Percentiles rank a stretch among this genome's conserved stretches.
Conservation (phyloP, 1,140 invertebrate genomes). For the Asbolus verrucosus region DNA sequence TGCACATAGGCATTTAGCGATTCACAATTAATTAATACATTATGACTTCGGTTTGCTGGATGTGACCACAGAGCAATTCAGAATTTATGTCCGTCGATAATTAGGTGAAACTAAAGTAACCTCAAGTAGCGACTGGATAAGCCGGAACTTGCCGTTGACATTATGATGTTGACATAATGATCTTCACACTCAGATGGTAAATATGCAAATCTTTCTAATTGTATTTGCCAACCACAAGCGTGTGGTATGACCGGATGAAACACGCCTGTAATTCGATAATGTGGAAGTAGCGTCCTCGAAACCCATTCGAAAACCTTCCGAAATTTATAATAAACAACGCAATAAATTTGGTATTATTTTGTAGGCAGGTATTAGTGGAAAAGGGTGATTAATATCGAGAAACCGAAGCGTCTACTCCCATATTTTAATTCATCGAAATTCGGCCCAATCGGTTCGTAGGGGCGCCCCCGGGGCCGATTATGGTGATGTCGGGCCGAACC, state of each 20-base stretch:
- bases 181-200: conserved; percentile 1
- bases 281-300: background rate
- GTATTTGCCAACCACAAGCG: background rate
- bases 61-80: too few relatives aligned
- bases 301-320: background rate
- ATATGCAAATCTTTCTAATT: conserved; percentile 32
- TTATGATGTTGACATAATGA: background rate
- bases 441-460: conserved; percentile 17
- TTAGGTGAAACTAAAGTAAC: background rate
- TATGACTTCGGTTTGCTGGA: too few relatives aligned
- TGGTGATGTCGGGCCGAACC: conserved; percentile 22
- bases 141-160: conserved; percentile 20
- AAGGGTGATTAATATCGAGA: conserved; percentile 4
- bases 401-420: conserved; percentile 3
- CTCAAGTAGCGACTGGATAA: background rate
- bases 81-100: background rate
- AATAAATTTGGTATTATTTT: conserved; percentile 19
- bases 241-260: conserved; percentile 2
- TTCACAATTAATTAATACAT: too few relatives aligned
- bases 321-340: background rate
- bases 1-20: too few relatives aligned
- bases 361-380: background rate
- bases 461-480: conserved; percentile 28
- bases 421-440: conserved; percentile 29
- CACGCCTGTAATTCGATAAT: conserved; percentile 6